These are phyloP conservation scores for Diarsia rubi DNA, from an alignment of 2,888 invertebrate genomes.

Conservation along the genomic window DNA sequence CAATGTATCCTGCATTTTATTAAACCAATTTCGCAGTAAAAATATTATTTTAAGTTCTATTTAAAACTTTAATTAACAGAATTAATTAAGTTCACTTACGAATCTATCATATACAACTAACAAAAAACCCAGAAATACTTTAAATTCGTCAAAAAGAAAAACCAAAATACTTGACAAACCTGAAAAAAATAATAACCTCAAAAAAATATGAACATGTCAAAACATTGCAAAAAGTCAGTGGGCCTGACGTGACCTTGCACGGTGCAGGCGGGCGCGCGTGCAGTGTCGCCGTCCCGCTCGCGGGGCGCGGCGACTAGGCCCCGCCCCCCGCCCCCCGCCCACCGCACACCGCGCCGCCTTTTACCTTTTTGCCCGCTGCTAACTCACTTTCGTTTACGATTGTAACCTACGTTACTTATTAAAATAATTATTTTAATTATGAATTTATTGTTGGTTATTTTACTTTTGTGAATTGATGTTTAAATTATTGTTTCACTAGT, in stretches of 20 bases:
- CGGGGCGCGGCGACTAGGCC: constrained; percentile 79
- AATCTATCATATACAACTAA: background rate
- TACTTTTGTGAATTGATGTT: background rate
- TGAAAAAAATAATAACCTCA: constrained; percentile 17
- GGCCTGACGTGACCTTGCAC: constrained; percentile 82
- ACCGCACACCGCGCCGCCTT: constrained; percentile 82
- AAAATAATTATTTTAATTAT: constrained; percentile 54
- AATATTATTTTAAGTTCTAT: background rate
- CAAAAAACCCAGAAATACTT: background rate
- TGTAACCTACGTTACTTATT: constrained; percentile 68
- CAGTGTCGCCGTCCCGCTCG: constrained; percentile 80
- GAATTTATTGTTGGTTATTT: background rate
- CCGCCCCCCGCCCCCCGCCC: constrained; percentile 88
- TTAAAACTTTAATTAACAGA: background rate
- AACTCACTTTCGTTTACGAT: constrained; percentile 80
- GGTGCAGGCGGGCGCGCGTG: constrained; percentile 70
- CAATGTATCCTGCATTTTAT: background rate
- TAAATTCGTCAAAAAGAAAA: background rate
- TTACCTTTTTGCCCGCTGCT: constrained; percentile 83
- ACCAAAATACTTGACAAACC: background rate
- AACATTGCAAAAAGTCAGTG: constrained; percentile 75
- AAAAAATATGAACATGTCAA: constrained; percentile 70
- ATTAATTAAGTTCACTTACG: background rate
- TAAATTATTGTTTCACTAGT: background rate
- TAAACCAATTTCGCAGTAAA: background rate